Base-by-base conservation (phyloP, 2,797 vertebrate genomes). In the Acanthornis magna region DNA sequence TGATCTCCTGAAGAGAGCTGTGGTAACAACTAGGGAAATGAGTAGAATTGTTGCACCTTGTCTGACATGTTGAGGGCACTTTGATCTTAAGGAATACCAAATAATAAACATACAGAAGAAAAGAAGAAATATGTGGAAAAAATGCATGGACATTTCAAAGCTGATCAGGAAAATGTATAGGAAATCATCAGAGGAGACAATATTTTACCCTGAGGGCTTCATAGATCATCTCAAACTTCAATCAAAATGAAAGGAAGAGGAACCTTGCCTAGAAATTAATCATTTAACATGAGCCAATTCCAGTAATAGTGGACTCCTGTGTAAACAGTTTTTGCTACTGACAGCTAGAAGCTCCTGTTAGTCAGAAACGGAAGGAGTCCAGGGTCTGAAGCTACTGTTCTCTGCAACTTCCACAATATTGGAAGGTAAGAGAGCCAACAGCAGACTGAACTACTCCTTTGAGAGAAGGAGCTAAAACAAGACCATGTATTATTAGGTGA, bases 401-500 rank as follows among this genome's bases (percentile, higher is more conserved):
- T 86, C 34, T 87, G 23, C 36, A 91, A 61, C 72, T 93, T 71
- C 45, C 18, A 63, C 20, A 13, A 18, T 67, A 67, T 2, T 32
- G 38, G 67, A 80, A 70, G 14, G 40, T 9, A 79, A 40, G 47
- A 90, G 36, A 87, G 36, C 32, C 42, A 73, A 67, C 25, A 82
- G 65, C 9, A 30, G 81, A 82, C 45, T 22, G 45, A 93, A 79
- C 60, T 87, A 50, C 51, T 82, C 51, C 32, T 38, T 34, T 30
- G 48, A 91, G 57, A 76, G 48, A 91, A 55, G 15, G 29, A 89
- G 34, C 48, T 92, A 74, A 96, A 89, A 71, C 53, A 94, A 96
- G 81, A 50, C 67, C 76, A 82, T n/a, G 71, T 61, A 66, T 55
- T 82, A 94, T 77, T 88, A 93, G 68, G 45, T 40, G 74, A 80